Evolutionary conservation across 1,140 invertebrate species (phyloP), one percentile per base, ranked within the genome.

Genomic region (Bombus polaris): DNA sequence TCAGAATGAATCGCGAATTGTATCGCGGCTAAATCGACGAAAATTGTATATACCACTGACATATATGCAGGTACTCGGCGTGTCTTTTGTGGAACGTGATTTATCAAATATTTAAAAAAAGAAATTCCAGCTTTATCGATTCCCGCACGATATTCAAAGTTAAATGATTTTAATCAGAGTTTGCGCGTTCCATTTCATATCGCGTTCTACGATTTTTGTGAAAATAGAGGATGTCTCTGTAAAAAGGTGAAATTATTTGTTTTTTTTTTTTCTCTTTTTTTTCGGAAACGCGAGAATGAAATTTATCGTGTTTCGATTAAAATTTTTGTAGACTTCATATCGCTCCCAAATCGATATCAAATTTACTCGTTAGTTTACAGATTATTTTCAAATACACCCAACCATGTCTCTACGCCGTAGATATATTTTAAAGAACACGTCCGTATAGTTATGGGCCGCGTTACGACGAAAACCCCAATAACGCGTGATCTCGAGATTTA

Each of bases 401-500:
- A 53, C 5, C 5, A 53, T 53, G 18, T 22, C 47, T 53, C 5
- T 22, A 53, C 6, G 6, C 47, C 47, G 2, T 53, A 53, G 47
- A 53, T 53, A 22, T 53, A 53, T 53, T 53, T 22, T 53, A 53
- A 22, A 22, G 47, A 53, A 53, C 47, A 53, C 47, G 47, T 22
- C 18, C 47, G 15, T 53, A 53, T 10, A n/a, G 25, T 44, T 39
- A 37, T 12, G 32, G 9, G 10, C 35, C 28, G 53, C 15, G 37
- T 77, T 77, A 78, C 39, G 62, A 68, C 39, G 25, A 42, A 47
- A 44, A 47, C 22, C 62, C 44, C 42, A 25, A 80, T 53, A 57
- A 85, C 76, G 13, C 78, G 4, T 32, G 42, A 28, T n/a, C 37
- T 25, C 22, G 32, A 80, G 77, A 72, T 79, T 72, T 25, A 39